Base-by-base conservation (phyloP, 2,797 vertebrate species). In the Odontamblyopus rebecca region DNA sequence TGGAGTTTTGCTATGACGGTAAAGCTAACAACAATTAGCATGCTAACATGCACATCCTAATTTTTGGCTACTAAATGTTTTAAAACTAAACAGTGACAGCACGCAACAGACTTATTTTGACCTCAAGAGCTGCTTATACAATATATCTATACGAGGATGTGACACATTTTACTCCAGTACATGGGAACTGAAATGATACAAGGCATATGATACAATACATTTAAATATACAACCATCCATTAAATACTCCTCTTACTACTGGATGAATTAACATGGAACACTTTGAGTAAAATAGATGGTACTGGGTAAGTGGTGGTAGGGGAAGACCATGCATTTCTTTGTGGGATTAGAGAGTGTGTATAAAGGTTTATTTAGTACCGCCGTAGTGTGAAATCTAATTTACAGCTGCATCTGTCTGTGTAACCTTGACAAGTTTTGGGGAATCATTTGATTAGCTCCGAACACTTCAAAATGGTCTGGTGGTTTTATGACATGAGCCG, bases 381-480 rank as follows among this genome's bases (percentile, higher is more conserved):
- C 66, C 70, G 73, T 70, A 62, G 80, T 86, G 88, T 90, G 80
- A 85, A 92, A 93, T 92, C 86, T 76, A 89, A 92, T 92, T 92
- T 88, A 78, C 74, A 67, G 66, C 79, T 79, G 84, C 86, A 86
- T 90, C 84, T 86, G 77, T 85, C 86, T 75, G 64, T 59, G 69
- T 90, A 92, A 90, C 91, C 89, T 93, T 93, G 90, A 88, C 89
- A 85, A 82, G 88, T 88, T 86, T 93, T 89, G 80, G 73, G 73
- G 83, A 91, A 89, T 92, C 84, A 91, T 90, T 88, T 86, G 84
- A 93, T 93, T 90, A 92, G 84, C 88, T 78, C 72, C 76, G 60
- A 65, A 72, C 77, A 81, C 82, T 88, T 88, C 89, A 90, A 89
- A 88, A 70, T 61, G 81, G 81, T 89, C 82, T 69, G 68, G 78